Percentiles rank a stretch among this genome's conserved stretches.
These are phyloP conservation scores for Vipera ursinii DNA, from an alignment of 2,797 vertebrate genomes.

Conservation along the genomic window DNA sequence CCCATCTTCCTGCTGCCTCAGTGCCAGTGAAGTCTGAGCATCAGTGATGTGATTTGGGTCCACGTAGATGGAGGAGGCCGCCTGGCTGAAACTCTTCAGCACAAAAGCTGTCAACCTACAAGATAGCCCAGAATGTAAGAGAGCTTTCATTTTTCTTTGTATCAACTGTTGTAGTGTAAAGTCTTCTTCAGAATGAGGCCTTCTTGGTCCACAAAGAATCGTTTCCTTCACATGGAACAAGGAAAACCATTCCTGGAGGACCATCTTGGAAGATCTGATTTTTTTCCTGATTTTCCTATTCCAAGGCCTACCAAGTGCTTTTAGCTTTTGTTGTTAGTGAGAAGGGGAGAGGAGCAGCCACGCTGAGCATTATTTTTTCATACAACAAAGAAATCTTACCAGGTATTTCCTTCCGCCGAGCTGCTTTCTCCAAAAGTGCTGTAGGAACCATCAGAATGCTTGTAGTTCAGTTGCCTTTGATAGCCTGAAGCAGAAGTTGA, in stretches of 20 bases:
- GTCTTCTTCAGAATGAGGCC: background rate
- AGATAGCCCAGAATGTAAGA: background rate
- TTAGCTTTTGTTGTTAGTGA: background rate
- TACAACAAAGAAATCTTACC: conserved; percentile 70
- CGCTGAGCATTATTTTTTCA: background rate
- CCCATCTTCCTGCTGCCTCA: conserved; percentile 71
- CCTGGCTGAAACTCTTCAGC: conserved; percentile 83
- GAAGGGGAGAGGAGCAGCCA: background rate
- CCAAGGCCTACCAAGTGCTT: background rate
- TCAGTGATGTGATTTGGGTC: conserved; percentile 66
- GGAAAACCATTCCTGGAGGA: background rate
- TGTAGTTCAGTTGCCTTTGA: conserved; percentile 84
- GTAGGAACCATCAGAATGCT: conserved; percentile 84
- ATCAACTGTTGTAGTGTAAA: background rate
- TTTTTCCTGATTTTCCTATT: background rate
- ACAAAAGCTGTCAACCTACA: conserved; percentile 87
- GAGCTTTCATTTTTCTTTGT: background rate
- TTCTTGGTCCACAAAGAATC: background rate
- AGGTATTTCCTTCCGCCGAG: conserved; percentile 78
- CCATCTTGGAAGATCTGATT: background rate
- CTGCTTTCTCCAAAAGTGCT: conserved; percentile 80
- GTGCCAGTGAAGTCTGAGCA: conserved; percentile 73
- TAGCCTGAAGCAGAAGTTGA: conserved; percentile 74
- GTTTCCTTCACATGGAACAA: background rate
- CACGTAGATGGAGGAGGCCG: conserved; percentile 75